Percentiles rank a stretch among this genome's conserved stretches.
Evolutionary conservation across 2,113 vertebrate genomes (phyloP).

Genomic region (Galeopterus variegatus): DNA sequence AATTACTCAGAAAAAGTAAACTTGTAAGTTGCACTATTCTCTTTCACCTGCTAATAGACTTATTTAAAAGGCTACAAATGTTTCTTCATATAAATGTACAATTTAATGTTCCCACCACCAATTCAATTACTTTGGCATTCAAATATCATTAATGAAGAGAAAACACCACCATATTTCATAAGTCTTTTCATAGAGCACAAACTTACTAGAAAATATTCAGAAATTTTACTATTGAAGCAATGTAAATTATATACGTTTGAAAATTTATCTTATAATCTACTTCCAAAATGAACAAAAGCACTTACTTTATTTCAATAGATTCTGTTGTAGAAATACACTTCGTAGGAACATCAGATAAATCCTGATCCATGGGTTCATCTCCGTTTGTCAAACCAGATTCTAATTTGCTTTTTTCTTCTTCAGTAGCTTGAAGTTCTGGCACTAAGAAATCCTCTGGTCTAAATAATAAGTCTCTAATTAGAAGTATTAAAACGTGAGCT

Average conservation of each 20-base stretch:
- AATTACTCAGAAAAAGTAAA: background rate
- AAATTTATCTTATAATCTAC: constrained; percentile 22
- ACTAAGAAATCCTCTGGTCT: constrained; percentile 99
- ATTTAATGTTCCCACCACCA: background rate
- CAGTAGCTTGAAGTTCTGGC: constrained; percentile 97
- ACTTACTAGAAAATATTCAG: background rate
- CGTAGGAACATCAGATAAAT: constrained; percentile 97
- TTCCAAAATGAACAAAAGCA: constrained; percentile 68
- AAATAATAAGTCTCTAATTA: constrained; percentile 83
- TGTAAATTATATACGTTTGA: background rate
- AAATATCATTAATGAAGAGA: constrained; percentile 36
- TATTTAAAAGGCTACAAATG: constrained; percentile 14
- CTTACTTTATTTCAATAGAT: constrained; percentile 98
- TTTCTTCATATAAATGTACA: constrained; percentile 33
- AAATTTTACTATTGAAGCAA: constrained; percentile 63
- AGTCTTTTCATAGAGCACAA: constrained; percentile 2
- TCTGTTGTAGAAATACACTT: constrained; percentile 96
- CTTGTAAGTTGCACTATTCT: background rate
- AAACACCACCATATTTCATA: constrained; percentile 16
- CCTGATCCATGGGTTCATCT: constrained; percentile 99
- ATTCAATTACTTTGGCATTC: background rate
- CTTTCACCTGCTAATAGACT: background rate
- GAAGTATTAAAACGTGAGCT: constrained; percentile 17
- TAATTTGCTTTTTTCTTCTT: constrained; percentile 98
- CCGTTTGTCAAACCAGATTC: constrained; percentile 97